Conservation (phyloP, 2,113 vertebrate genomes). For the Azemiops feae region DNA sequence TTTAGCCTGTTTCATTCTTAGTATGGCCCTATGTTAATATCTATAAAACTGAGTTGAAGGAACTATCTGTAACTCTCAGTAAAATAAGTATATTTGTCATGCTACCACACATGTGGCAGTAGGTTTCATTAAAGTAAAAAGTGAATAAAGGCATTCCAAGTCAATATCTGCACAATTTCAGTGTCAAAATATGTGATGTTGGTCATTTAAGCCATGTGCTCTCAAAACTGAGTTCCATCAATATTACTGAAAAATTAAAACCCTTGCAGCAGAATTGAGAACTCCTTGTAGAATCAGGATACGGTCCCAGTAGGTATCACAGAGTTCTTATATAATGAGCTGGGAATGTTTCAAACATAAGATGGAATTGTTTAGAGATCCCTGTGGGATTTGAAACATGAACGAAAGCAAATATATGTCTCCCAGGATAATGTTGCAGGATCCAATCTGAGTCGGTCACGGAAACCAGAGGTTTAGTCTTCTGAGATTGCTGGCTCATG, state of each 20-base stretch:
- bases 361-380: background rate
- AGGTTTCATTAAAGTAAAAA: background rate
- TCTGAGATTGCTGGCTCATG: background rate
- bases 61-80: background rate
- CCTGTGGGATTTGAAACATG: background rate
- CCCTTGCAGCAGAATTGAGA: background rate
- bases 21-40: background rate
- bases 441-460: background rate
- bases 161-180: background rate
- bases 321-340: background rate
- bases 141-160: background rate
- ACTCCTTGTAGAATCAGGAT: background rate
- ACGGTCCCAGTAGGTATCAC: background rate
- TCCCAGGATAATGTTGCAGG: background rate
- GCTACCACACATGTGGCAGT: fast-evolving
- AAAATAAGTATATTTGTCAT: background rate
- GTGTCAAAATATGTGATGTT: background rate
- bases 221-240: background rate
- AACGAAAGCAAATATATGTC: background rate
- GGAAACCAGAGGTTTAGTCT: background rate
- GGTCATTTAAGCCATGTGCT: background rate
- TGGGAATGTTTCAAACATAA: background rate
- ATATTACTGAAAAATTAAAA: background rate
- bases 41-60: background rate
- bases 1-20: background rate